These are phyloP conservation scores for Condylura cristata DNA, from an alignment of 2,113 vertebrate genomes.

Conservation along the genomic window DNA sequence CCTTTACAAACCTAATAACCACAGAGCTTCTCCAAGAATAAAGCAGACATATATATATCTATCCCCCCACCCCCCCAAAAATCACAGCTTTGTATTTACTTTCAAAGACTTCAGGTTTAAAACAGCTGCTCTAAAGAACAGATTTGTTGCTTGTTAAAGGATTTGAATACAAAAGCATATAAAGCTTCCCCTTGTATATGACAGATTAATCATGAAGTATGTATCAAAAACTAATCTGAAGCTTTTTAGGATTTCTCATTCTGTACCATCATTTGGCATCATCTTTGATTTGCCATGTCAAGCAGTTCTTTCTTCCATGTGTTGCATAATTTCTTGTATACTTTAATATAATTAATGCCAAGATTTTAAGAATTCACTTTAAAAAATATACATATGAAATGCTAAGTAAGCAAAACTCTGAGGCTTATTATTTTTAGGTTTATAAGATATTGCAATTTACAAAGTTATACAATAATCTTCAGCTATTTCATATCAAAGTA, in stretches of 20 bases:
- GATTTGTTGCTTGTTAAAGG: slow-evolving; percentile 1
- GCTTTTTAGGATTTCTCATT: slow-evolving; percentile 40
- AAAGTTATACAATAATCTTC: slow-evolving; percentile 38
- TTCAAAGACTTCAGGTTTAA: slow-evolving; percentile 34
- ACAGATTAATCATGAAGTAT: not conserved
- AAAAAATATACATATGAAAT: not conserved
- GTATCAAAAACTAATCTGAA: slow-evolving; percentile 40
- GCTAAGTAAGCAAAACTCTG: slow-evolving; percentile 30
- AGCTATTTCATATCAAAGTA: not conserved
- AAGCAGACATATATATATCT: not conserved
- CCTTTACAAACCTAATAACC: slow-evolving; percentile 19
- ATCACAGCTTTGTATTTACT: not conserved
- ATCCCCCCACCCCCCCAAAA: too few species aligned
- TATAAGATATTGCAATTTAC: slow-evolving; percentile 2
- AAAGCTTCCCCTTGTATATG: not conserved
- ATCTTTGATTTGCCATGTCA: slow-evolving; percentile 16
- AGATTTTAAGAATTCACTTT: slow-evolving; percentile 40
- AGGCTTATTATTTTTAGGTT: slow-evolving; percentile 5
- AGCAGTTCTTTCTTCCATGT: not conserved
- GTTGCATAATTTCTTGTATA: not conserved
- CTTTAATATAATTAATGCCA: slow-evolving; percentile 34
- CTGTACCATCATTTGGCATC: slow-evolving; percentile 16
- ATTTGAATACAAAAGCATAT: not conserved
- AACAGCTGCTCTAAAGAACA: slow-evolving; percentile 31
- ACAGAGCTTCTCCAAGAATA: not conserved